Evolutionary conservation across 2,888 invertebrate species (phyloP), one percentile per base, ranked within the genome.

Genomic region (Watsonalla cultraria): DNA sequence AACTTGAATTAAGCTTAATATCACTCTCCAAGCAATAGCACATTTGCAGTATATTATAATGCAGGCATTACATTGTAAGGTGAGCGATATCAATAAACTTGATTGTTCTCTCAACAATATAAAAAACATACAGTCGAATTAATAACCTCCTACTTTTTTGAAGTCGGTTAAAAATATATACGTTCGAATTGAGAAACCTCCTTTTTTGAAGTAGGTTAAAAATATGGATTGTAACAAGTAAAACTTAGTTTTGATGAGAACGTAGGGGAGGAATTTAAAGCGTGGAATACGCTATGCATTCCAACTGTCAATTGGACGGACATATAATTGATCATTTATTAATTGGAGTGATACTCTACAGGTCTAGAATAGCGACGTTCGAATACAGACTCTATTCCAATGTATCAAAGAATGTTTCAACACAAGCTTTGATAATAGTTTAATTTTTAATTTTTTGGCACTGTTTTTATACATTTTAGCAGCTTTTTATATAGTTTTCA

Each of bases 351-450:
- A 11, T 42, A 42, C 5, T 8, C 0, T 11, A 42, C 42, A 8
- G 5, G 11, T 11, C 11, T 11, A 42, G 11, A 42, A 5, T 11
- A 42, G 11, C 42, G 9, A 11, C 4, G 9, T 42, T 11, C 42
- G 42, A 24, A 24, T 24, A 24, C 24, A 24, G 24, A 2, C 24
- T 24, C 24, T 24, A 24, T 24, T 24, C 24, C 4, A 24, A 24
- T 37, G 8, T 37, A 7, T 37, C 37, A 37, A 37, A 37, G 37
- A 37, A 66, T 62, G 74, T 76, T 74, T 72, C 72, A 75, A 76
- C 72, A 72, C 70, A 70, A 68, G 70, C 68, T 61, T 56, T 60
- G 57, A 54, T 61, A 57, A 51, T 42, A 5, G 42, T 42, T 8
- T 42, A 11, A 5, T 11, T 11, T 42, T 42, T 42, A 42, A 42